Base-by-base conservation (phyloP, 2,113 vertebrate genomes). In the Chrysemys picta region DNA sequence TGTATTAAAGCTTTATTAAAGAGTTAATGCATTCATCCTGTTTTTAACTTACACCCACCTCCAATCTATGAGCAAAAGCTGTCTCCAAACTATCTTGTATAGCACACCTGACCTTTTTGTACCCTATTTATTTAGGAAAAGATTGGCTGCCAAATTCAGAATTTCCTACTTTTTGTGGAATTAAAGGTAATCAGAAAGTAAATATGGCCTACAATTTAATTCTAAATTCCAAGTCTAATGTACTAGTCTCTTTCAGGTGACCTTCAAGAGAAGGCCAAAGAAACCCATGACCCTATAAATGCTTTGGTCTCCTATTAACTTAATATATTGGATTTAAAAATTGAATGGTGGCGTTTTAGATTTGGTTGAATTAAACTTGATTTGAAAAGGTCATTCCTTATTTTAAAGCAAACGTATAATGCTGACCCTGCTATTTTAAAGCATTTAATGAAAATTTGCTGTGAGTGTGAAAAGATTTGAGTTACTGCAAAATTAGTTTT, bases 161-260 rank as follows among this genome's bases (percentile, higher is more conserved):
- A 93, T 27, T 9, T 45, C 1, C 57, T 89, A 50, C 21, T 8
- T 87, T 84, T 94, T 93, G 22, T 84, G 59, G 1, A 53, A 76
- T 91, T 93, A 47, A 86, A 88, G 82, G 24, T 72, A 1, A 57
- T 57, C 52, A 50, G 24, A 82, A 49, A 94, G 84, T 91, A 90
- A 95, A 88, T 95, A 92, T 94, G 95, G 76, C 57, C 52, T 84
- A 12, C 56, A 59, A 25, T 54, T 82, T 47, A 76, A 82, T 31
- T 27, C 72, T 96, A 90, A 87, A 89, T 94, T 94, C 84, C 86
- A 1, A 86, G 56, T 94, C 93, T 75, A 22, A 31, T 89, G 80
- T 5, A n/a, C 19, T 53, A 87, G 13, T 75, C 91, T 93, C 45
- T 94, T 96, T 94, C 78, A 86, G 35, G 31, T 96, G 96, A 97